Percentiles rank a stretch among this genome's conserved stretches.
Evolutionary conservation across 2,113 vertebrate species (phyloP).

Genomic region (Setophaga petechia): DNA sequence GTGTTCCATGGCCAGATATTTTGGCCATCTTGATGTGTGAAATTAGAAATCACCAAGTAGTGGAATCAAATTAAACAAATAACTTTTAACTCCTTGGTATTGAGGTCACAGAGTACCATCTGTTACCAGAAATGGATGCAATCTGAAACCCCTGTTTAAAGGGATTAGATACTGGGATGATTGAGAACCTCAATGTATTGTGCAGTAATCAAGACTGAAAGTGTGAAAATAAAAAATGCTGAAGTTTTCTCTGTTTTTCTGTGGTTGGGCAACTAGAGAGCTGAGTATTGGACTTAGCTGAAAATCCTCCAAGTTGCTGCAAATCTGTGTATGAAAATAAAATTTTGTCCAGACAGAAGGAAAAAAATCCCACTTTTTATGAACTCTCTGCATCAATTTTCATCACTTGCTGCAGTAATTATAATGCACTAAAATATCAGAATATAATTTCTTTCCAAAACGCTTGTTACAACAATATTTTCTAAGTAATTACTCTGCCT

Average conservation of each 20-base stretch:
- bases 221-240: neutral
- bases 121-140: neutral
- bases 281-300: neutral
- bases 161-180: neutral
- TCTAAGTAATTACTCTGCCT: neutral
- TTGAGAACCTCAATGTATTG: neutral
- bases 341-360: neutral
- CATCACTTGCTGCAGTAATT: neutral
- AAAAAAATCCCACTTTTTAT: neutral
- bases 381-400: neutral
- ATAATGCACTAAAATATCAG: neutral
- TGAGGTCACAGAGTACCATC: neutral
- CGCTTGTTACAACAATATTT: neutral
- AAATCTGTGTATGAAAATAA: neutral
- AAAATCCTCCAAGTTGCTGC: neutral
- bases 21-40: neutral
- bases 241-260: neutral
- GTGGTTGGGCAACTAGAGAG: neutral
- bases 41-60: neutral
- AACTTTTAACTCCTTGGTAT: neutral
- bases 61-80: neutral
- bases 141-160: neutral
- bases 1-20: neutral
- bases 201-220: neutral
- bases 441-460: constrained; percentile 3